Evolutionary conservation across 2,113 vertebrate species (phyloP).

Genomic region (Corydoras maculifer): DNA sequence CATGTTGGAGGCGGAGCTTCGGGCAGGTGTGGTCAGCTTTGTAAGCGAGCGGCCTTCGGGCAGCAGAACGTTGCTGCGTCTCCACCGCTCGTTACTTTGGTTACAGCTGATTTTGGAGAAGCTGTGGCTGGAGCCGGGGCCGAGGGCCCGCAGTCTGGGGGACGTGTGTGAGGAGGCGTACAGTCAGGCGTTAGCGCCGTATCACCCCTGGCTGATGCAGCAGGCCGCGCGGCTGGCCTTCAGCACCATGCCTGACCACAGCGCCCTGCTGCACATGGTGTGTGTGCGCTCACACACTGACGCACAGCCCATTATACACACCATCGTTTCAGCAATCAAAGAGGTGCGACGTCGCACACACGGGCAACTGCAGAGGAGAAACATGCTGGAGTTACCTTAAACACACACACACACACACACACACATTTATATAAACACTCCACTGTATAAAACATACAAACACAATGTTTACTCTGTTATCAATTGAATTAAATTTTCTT

Average conservation of each 20-base stretch:
- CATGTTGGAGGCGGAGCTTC: conserved; percentile 59
- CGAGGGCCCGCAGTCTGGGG: conserved; percentile 28
- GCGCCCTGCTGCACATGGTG: conserved; percentile 61
- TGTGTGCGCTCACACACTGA: conserved; percentile 52
- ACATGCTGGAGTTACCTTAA: conserved; percentile 58
- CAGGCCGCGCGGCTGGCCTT: conserved; percentile 69
- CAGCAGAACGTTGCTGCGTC: conserved; percentile 58
- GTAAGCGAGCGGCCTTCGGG: conserved; percentile 46
- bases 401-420: background rate
- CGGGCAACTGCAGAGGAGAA: conserved; percentile 41
- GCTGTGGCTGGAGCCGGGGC: conserved; percentile 42
- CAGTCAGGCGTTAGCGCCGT: conserved; percentile 59
- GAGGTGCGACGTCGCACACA: conserved; percentile 60
- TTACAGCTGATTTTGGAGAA: conserved; percentile 62
- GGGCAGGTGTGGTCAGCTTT: conserved; percentile 48
- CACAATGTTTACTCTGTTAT: too few species aligned
- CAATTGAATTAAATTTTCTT: too few species aligned
- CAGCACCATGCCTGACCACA: conserved; percentile 63
- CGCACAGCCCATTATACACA: conserved; percentile 52
- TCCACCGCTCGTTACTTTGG: conserved; percentile 67
- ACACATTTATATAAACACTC: too few species aligned
- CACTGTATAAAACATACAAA: too few species aligned
- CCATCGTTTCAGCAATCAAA: conserved; percentile 51
- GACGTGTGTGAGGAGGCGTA: conserved; percentile 69
- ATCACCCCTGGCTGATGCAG: conserved; percentile 74